These are phyloP conservation scores for Synergus itoensis DNA, from an alignment of 2,888 invertebrate genomes.

Conservation along the genomic window DNA sequence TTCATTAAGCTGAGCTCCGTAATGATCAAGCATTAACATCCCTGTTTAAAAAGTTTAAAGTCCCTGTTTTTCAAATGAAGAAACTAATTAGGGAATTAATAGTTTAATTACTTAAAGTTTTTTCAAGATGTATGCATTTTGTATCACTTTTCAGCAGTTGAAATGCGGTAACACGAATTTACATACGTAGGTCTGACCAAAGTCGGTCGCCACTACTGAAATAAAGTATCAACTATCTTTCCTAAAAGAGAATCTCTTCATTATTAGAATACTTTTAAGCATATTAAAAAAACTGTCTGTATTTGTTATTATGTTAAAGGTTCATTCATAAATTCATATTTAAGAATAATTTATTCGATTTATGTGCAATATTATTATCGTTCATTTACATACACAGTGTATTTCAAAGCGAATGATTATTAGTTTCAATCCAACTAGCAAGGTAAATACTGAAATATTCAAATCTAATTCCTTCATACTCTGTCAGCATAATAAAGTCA, in stretches of 20 bases:
- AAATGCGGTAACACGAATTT: not conserved
- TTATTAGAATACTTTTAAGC: not conserved
- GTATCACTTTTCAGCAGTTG: not conserved
- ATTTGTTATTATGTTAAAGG: not conserved
- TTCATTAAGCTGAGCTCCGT: constrained; percentile 35
- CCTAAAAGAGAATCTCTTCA: not conserved
- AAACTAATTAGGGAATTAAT: constrained; percentile 29
- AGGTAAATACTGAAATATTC: constrained; percentile 35
- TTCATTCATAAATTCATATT: not conserved
- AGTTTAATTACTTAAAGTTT: constrained; percentile 19
- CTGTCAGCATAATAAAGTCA: not conserved
- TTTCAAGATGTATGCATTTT: not conserved
- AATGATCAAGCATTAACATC: constrained; percentile 39
- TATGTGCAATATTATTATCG: not conserved
- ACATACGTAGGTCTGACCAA: not conserved
- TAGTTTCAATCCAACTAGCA: constrained; percentile 12
- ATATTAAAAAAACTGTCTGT: not conserved
- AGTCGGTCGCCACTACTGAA: constrained; percentile 15
- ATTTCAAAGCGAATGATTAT: constrained; percentile 29
- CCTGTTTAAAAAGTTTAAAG: constrained; percentile 28
- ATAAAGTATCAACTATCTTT: not conserved
- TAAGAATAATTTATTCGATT: not conserved
- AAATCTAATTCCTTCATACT: constrained; percentile 1
- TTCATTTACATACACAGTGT: constrained; percentile 17
- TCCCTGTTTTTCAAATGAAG: constrained; percentile 27